Evolutionary conservation across 2,113 vertebrate species (phyloP).

Genomic region (Leptobrachium ailaonicum): DNA sequence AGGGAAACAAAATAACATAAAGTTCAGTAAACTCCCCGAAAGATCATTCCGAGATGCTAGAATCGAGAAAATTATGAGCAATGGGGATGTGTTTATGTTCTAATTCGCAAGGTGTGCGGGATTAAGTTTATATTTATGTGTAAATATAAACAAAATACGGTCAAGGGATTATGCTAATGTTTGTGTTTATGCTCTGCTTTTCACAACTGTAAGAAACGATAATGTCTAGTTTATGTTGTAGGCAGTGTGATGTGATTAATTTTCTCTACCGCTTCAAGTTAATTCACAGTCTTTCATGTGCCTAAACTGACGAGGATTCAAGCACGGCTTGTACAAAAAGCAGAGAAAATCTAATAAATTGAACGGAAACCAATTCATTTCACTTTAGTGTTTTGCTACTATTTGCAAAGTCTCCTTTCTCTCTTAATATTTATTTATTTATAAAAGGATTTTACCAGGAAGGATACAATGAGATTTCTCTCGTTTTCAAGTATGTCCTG

Average conservation of each 20-base stretch:
- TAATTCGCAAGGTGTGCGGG: constrained; percentile 12
- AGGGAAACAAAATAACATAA: not conserved
- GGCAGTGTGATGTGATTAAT: constrained; percentile 35
- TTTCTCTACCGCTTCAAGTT: constrained; percentile 8
- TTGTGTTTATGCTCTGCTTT: constrained; percentile 25
- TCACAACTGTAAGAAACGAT: constrained; percentile 22
- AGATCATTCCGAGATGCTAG: not conserved
- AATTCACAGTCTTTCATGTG: constrained; percentile 21
- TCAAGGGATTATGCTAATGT: constrained; percentile 30
- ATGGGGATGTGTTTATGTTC: constrained; percentile 5
- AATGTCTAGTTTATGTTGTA: constrained; percentile 34
- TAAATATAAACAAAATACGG: constrained; percentile 32
- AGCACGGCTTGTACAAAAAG: too few species aligned
- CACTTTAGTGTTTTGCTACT: too few species aligned
- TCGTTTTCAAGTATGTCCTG: too few species aligned
- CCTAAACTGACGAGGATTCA: not conserved
- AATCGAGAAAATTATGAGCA: not conserved
- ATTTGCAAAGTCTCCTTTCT: too few species aligned
- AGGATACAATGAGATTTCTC: too few species aligned
- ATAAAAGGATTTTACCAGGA: too few species aligned
- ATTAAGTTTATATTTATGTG: constrained; percentile 27
- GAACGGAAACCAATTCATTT: too few species aligned
- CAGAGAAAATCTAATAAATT: too few species aligned
- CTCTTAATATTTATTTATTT: too few species aligned
- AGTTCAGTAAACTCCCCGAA: constrained; percentile 16